phyloP scores from a whole-genome alignment of 2,888 invertebrate species.

The Temnothorax ravouxi region DNA sequence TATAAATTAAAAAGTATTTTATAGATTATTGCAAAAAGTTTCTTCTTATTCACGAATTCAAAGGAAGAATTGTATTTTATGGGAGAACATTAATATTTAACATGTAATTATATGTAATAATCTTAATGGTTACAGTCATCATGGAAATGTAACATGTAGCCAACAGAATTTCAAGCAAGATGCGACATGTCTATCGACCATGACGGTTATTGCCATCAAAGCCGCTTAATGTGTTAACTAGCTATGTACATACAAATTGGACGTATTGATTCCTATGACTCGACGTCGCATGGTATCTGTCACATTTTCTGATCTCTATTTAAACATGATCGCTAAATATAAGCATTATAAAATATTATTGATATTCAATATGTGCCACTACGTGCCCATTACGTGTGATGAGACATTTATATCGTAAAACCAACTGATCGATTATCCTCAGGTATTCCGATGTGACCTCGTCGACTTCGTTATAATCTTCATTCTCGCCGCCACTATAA shows the following conservation, averaged over 20 bases:
- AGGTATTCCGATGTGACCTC: slow-evolving; percentile 68
- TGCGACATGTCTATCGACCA: slow-evolving; percentile 7
- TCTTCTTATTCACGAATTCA: slow-evolving; percentile 1
- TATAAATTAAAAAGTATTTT: slow-evolving; percentile 9
- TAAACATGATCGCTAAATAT: slow-evolving; percentile 28
- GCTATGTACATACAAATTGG: slow-evolving; percentile 31
- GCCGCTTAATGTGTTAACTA: slow-evolving; percentile 33
- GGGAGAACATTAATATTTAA: neutral
- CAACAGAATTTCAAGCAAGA: slow-evolving; percentile 18
- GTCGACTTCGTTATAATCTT: slow-evolving; percentile 61
- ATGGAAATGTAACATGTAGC: neutral
- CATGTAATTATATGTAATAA: neutral
- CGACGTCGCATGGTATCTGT: neutral
- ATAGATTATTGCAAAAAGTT: neutral
- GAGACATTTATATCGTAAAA: slow-evolving; percentile 68
- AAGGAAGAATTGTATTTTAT: neutral
- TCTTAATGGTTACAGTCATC: neutral
- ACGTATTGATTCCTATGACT: slow-evolving; percentile 33
- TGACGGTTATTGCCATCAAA: slow-evolving; percentile 41
- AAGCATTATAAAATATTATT: slow-evolving; percentile 22
- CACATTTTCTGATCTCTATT: slow-evolving; percentile 17
- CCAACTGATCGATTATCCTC: slow-evolving; percentile 71
- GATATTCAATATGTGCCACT: neutral
- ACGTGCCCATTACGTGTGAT: slow-evolving; percentile 9
- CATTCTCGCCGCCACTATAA: slow-evolving; percentile 68